Base-by-base conservation (phyloP, 1,140 invertebrate species). In the Apis cerana region DNA sequence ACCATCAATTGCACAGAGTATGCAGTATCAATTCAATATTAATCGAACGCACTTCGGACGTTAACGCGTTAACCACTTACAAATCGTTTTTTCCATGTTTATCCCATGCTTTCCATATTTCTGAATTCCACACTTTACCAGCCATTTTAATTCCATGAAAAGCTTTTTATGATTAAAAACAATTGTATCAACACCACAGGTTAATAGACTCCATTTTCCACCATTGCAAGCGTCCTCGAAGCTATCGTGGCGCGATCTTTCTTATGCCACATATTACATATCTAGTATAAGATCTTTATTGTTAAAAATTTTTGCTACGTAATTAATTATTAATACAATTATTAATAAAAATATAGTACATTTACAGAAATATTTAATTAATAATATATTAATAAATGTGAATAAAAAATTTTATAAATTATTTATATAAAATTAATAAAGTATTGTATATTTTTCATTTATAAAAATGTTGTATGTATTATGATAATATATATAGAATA, bases 31-130 rank as follows among this genome's bases (percentile, higher is more conserved):
- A 91, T 88, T 88, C 85, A 88, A 89, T 88, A 84, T 90, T 88
- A 92, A 92, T 90, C 82, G 88, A 90, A 88, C 84, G 86, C 86
- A 88, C 88, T 87, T 87, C 88, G 90, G 84, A 87, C 87, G 88
- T 89, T 84, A 89, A 84, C 87, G 84, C 77, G 86, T 74, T 89
- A 90, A 90, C 86, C 90, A 96, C 95, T 96, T 95, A 96, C 96
- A 96, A 96, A 93, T 96, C 95, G 88, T 93, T 94, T 94, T 95
- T 96, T 82, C 96, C 96, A 79, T 94, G 94, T 93, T 95, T 96
- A 89, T 96, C 95, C 96, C 95, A 96, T 91, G 94, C 94, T 94
- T 96, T 96, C 95, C 96, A 96, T 90, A 95, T 92, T 81, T 96
- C 95, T 56, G 93, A 83, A 91, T 92, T 94, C 92, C 94, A 94